phyloP scores from a whole-genome alignment of 2,113 vertebrate genomes.

The Pseudorasbora parva region DNA sequence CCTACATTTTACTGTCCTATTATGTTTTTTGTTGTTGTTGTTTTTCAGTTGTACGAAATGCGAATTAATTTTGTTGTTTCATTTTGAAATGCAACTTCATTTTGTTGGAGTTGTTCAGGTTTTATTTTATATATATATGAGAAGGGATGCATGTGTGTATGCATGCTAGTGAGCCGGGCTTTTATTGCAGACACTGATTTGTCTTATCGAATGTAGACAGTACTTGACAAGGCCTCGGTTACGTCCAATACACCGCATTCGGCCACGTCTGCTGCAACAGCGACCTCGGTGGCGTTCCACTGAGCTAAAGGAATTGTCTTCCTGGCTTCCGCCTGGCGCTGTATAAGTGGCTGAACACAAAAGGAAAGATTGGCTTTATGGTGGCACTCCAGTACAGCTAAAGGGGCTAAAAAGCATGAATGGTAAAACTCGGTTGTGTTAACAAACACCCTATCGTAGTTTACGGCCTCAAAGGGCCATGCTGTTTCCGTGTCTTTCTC shows the following conservation, averaged over 20 bases:
- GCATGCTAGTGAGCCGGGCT: not conserved
- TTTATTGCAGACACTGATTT: constrained; percentile 23
- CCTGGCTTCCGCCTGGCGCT: constrained; percentile 69
- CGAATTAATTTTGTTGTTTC: no score
- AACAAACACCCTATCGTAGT: constrained; percentile 72
- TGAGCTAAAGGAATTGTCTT: constrained; percentile 64
- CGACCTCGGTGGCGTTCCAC: constrained; percentile 71
- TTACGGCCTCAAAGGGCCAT: constrained; percentile 73
- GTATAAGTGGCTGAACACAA: constrained; percentile 70
- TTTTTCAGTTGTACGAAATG: not conserved
- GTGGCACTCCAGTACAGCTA: constrained; percentile 76
- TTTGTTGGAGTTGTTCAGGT: no score
- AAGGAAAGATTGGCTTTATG: constrained; percentile 77
- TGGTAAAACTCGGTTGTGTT: constrained; percentile 71
- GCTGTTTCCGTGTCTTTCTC: constrained; percentile 63
- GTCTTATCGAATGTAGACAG: constrained; percentile 51
- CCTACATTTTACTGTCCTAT: no score
- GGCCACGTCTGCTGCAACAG: constrained; percentile 78
- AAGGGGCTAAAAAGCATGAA: constrained; percentile 77
- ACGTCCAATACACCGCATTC: constrained; percentile 77
- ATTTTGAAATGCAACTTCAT: no score
- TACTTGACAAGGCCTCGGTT: constrained; percentile 90
- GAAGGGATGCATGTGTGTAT: no score
- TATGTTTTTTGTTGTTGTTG: no score
- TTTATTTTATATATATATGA: no score